Conservation (phyloP, 2,888 invertebrate species). For the Diadegma fenestrale region DNA sequence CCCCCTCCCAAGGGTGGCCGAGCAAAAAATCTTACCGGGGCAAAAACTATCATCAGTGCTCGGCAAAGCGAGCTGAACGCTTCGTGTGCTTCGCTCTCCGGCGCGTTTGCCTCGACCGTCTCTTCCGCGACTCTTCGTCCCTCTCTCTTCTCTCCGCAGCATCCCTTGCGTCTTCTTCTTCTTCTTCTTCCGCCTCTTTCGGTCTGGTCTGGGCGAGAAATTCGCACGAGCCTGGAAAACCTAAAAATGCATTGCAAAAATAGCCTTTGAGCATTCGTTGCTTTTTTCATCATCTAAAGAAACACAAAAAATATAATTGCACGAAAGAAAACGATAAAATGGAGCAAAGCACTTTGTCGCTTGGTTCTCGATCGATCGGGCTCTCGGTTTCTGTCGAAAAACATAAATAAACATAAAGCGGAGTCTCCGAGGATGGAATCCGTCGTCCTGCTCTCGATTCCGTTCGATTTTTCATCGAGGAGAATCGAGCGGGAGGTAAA, state of each 20-base stretch:
- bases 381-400: background rate
- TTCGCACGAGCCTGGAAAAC: constrained; percentile 20
- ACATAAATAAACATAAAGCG: background rate
- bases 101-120: constrained; percentile 49
- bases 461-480: constrained; percentile 53
- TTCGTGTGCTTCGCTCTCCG: constrained; percentile 73
- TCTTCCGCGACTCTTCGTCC: constrained; percentile 56
- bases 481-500: constrained; percentile 34
- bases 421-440: constrained; percentile 1
- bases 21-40: constrained; percentile 82
- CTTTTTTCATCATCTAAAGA: background rate
- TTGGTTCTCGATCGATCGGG: background rate
- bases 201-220: constrained; percentile 7
- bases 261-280: background rate
- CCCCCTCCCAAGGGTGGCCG: constrained; percentile 77
- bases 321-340: background rate
- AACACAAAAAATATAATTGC: background rate
- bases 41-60: constrained; percentile 85
- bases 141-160: constrained; percentile 46
- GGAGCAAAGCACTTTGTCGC: background rate
- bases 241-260: background rate
- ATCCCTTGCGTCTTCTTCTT: constrained; percentile 46
- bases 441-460: background rate
- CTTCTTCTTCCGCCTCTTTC: background rate
- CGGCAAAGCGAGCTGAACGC: constrained; percentile 83